Evolutionary conservation across 2,113 vertebrate genomes (phyloP).

Genomic region (Ceratotherium simum): DNA sequence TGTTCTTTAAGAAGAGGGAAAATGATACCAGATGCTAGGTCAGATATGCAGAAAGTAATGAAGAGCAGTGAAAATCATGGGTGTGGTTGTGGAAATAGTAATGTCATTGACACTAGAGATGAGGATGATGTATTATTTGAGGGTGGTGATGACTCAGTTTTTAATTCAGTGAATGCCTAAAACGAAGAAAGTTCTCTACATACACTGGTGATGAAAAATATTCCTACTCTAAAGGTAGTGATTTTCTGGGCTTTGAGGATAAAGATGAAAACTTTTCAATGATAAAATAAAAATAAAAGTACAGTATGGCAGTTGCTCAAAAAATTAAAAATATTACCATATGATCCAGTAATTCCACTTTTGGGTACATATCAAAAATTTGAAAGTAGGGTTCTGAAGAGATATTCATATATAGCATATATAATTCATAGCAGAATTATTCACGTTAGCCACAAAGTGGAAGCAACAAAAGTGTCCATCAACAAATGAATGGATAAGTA

Average conservation of each 20-base stretch:
- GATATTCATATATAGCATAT: neutral
- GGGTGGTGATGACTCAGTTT: neutral
- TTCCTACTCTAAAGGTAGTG: neutral
- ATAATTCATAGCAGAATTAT: neutral
- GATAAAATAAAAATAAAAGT: neutral
- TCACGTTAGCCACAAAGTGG: neutral
- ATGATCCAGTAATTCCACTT: neutral
- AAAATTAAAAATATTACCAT: slow-evolving; percentile 10
- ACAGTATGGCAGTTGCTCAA: neutral
- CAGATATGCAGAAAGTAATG: neutral
- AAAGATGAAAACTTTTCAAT: neutral
- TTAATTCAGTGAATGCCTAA: neutral
- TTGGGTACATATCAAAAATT: neutral
- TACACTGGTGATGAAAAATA: neutral
- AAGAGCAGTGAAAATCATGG: neutral
- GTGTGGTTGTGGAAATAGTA: neutral
- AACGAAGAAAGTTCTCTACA: neutral
- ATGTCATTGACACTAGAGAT: neutral
- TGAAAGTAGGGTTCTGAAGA: neutral
- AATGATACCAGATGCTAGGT: neutral
- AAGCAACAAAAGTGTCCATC: neutral
- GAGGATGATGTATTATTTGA: neutral
- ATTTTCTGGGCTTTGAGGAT: neutral
- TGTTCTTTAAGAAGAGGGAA: neutral
- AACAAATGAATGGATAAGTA: neutral